These are phyloP conservation scores for Zygogramma bicolorata DNA, from an alignment of 2,888 invertebrate genomes.

Conservation along the genomic window DNA sequence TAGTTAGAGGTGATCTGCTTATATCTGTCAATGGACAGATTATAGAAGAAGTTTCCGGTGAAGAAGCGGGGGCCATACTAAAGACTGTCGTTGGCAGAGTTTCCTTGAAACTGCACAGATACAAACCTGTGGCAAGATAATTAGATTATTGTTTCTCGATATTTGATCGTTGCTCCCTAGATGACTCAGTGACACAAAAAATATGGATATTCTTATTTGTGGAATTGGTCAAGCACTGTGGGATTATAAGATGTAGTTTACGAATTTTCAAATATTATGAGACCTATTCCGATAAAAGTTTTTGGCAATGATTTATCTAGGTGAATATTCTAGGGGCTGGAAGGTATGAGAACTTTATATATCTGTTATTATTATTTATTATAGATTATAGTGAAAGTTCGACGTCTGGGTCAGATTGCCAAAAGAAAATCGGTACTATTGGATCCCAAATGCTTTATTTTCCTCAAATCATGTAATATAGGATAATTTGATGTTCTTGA, in stretches of 20 bases:
- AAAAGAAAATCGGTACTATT: too few species aligned
- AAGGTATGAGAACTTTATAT: neutral
- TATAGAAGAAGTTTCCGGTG: slow-evolving; percentile 79
- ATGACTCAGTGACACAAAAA: slow-evolving; percentile 10
- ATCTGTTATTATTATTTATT: too few species aligned
- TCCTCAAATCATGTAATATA: too few species aligned
- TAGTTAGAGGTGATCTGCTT: slow-evolving; percentile 93
- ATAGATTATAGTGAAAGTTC: too few species aligned
- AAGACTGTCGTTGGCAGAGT: slow-evolving; percentile 89
- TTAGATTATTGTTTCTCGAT: slow-evolving; percentile 7
- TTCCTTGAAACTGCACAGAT: slow-evolving; percentile 86
- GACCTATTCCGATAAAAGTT: neutral
- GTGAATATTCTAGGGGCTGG: neutral
- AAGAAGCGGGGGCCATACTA: slow-evolving; percentile 89
- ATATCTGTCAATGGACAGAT: slow-evolving; percentile 91
- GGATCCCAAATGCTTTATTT: too few species aligned
- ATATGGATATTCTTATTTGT: neutral
- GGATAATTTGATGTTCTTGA: too few species aligned
- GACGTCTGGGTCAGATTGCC: too few species aligned
- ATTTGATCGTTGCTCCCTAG: slow-evolving; percentile 16
- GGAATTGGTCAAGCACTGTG: neutral
- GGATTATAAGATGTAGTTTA: neutral
- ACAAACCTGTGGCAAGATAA: slow-evolving; percentile 74
- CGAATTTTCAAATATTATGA: neutral
- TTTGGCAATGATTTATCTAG: neutral